Percentiles rank a stretch among this genome's conserved stretches.
Conservation (phyloP, 2,888 invertebrate genomes). For the Hirtodrosophila cameraria region DNA sequence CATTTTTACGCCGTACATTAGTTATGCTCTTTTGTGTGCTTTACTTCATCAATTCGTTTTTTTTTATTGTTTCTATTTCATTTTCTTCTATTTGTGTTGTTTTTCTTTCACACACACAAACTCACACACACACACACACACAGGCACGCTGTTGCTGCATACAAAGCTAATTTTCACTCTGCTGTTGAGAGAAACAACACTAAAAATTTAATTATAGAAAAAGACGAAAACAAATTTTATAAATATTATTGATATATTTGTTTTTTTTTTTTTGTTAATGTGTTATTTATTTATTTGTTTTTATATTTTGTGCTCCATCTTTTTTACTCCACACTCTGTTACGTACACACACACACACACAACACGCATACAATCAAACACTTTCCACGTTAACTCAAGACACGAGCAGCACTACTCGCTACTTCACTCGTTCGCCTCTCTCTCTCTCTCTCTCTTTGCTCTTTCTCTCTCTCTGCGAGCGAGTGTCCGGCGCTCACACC, state of each 20-base stretch:
- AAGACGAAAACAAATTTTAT: conserved; percentile 14
- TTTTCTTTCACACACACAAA: conserved; percentile 45
- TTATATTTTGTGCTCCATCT: conserved; percentile 67
- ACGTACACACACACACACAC: conserved; percentile 32
- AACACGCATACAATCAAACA: conserved; percentile 38
- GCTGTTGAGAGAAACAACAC: conserved; percentile 39
- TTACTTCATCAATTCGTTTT: conserved; percentile 58
- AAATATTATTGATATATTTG: conserved; percentile 13
- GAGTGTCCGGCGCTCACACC: conserved; percentile 67
- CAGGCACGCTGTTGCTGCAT: conserved; percentile 13
- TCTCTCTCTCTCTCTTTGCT: conserved; percentile 30
- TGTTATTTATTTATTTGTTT: conserved; percentile 48
- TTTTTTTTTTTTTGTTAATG: conserved; percentile 22
- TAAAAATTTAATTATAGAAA: conserved; percentile 25
- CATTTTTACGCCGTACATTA: conserved; percentile 68
- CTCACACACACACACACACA: conserved; percentile 43
- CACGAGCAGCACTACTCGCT: conserved; percentile 57
- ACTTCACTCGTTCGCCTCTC: conserved; percentile 51
- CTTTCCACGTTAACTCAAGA: conserved; percentile 61
- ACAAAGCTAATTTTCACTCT: conserved; percentile 46
- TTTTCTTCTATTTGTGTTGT: conserved; percentile 45
- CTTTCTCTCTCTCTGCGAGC: conserved; percentile 32
- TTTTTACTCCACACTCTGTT: conserved; percentile 61
- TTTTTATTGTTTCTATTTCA: conserved; percentile 22
- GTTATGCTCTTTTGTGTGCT: conserved; percentile 38